A percentile compares a stretch with the other conserved stretches of the same genome.
Evolutionary conservation across 2,113 vertebrate species (phyloP).

Genomic region (Lipophrys pholis): DNA sequence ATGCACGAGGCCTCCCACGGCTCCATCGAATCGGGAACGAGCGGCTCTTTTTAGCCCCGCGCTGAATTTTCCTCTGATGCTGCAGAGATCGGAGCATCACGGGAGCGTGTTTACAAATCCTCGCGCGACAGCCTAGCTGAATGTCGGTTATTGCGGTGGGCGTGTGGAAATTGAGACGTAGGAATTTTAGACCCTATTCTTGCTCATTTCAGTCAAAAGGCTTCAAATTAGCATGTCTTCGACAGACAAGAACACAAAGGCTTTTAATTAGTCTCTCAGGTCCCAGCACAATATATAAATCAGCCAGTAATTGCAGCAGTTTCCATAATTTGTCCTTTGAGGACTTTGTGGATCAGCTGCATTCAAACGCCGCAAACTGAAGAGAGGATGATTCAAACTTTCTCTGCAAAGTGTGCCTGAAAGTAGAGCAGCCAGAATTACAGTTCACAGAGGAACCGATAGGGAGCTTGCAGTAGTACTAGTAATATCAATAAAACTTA

Average conservation of each 20-base stretch:
- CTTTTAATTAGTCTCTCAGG: constrained; percentile 90
- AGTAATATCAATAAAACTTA: too few relatives aligned
- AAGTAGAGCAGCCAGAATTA: background rate
- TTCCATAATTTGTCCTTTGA: constrained; percentile 72
- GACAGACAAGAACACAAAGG: constrained; percentile 85
- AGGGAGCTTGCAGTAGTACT: background rate
- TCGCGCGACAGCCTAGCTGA: constrained; percentile 39
- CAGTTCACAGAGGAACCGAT: background rate
- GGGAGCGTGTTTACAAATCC: constrained; percentile 47
- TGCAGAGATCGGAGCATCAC: constrained; percentile 25
- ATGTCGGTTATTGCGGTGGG: constrained; percentile 45
- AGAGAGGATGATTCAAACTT: background rate
- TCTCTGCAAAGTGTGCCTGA: constrained; percentile 9
- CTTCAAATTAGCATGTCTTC: constrained; percentile 84
- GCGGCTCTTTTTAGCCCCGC: constrained; percentile 26
- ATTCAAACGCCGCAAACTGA: constrained; percentile 47
- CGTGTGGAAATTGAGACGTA: constrained; percentile 62
- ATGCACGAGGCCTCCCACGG: constrained; percentile 49
- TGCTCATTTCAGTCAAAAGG: constrained; percentile 77
- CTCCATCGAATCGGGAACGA: constrained; percentile 45
- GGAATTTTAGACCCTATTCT: constrained; percentile 67
- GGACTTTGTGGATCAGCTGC: constrained; percentile 56
- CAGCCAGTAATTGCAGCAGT: constrained; percentile 85
- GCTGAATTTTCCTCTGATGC: constrained; percentile 37
- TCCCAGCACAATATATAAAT: constrained; percentile 80